Evolutionary conservation across 2,888 invertebrate genomes (phyloP), one percentile per base, ranked within the genome.

Genomic region (Philereme vetulata): DNA sequence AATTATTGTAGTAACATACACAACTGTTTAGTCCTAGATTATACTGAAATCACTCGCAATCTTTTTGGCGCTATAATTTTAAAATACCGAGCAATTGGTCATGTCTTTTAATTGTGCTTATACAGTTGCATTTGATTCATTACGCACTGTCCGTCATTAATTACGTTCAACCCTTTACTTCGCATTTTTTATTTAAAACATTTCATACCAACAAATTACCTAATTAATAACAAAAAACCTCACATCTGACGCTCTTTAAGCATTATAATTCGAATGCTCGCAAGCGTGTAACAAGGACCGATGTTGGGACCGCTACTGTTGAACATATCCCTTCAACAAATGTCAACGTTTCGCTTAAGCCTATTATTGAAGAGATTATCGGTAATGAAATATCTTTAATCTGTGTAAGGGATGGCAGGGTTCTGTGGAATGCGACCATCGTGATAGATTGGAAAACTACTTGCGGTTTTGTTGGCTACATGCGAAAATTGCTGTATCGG

Each of bases 331-430:
- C 62, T 55, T 62, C 58, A 48, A 90, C 90, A 90, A 90, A 90
- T 90, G 90, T 90, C 90, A 88, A 82, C 84, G 77, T 74, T 70
- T 63, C 51, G 69, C 68, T 65, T 87, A 89, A 90, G 85, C 90
- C 89, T 88, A 89, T 90, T 90, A 89, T 78, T 70, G 71, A 71
- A 66, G 64, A 88, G 90, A 89, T 90, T 90, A 88, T 79, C 77
- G 72, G 90, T 90, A 90, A 90, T 90, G 90, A 88, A 90, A 90
- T 90, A 90, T 89, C 84, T 90, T 89, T 90, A 90, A 90, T 90
- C 90, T 90, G 84, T 88, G 86, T 87, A 86, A 87, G 85, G 67
- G 67, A 56, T 42, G 42, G 44, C 49, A 50, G 44, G 56, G 47
- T 51, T 54, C 60, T 53, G 43, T 47, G 56, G 56, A 52, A 59